Base-by-base conservation (phyloP, 2,888 invertebrate species). In the Ophion ventricosus region DNA sequence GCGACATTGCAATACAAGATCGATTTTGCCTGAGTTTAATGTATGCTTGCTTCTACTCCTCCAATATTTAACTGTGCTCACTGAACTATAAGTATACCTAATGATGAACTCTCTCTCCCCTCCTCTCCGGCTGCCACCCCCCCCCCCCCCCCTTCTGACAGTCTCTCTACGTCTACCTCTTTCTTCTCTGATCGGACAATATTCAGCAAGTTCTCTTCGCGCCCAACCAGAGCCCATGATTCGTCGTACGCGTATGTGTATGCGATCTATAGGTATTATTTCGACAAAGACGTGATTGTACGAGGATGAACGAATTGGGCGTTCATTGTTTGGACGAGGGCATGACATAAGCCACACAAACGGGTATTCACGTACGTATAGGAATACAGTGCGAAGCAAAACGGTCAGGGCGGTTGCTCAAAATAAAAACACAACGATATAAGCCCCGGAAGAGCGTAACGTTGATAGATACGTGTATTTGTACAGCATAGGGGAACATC, bases 271-370 rank as follows among this genome's bases (percentile, higher is more conserved):
- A 69, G 43, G 54, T 59, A 75, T 79, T 66, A 49, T 73, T 79
- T 78, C 74, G 70, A 85, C 84, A 84, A 85, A 85, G 84, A 84
- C 74, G 72, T 66, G 70, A 80, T 83, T 80, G 83, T 84, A 35
- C 35, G 35, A 64, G 11, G 67, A 49, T n/a, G 43, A 80, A 49
- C 40, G 56, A 29, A 64, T 64, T 49, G 57, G 59, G 66, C 67
- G 66, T 73, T 77, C 40, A 73, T 77, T 82, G 82, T 82, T 77
- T 73, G 26, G 72, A 77, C 77, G 77, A 72, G 49, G 17, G 29
- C 43, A 43, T 49, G 69, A 69, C 26, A 77, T 61, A 69, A 69
- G 43, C 59, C 66, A 82, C 35, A 35, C 35, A 35, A 35, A 35
- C 35, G 35, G 11, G 66, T 29, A 72, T 17, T 17, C n/a, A 63